These are phyloP conservation scores for Merodon equestris DNA, from an alignment of 2,888 invertebrate genomes.

Conservation along the genomic window DNA sequence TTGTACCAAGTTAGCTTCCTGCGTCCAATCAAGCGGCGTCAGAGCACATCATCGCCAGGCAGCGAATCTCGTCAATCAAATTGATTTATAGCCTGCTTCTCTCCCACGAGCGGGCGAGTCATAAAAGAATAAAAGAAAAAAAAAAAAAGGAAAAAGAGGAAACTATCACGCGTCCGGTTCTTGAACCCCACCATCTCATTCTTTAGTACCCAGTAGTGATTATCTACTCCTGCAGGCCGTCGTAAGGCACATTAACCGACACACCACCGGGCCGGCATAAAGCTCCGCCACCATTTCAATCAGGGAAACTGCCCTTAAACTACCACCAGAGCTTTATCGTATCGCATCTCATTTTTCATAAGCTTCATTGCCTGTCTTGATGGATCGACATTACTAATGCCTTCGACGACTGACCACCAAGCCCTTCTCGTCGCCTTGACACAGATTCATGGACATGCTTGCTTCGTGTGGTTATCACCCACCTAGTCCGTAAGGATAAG, in stretches of 20 bases:
- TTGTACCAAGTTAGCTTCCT: too few species aligned
- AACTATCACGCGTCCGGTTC: not conserved
- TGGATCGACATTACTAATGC: constrained; percentile 58
- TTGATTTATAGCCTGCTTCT: constrained; percentile 37
- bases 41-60: constrained; percentile 18
- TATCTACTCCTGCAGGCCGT: constrained; percentile 9
- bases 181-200: not conserved
- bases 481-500: not conserved
- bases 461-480: too few species aligned
- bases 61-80: constrained; percentile 42
- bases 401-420: constrained; percentile 28
- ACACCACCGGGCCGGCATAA: constrained; percentile 22
- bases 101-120: not conserved
- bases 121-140: not conserved
- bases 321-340: constrained; percentile 6
- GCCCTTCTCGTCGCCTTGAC: too few species aligned
- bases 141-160: constrained; percentile 1
- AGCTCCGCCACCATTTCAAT: constrained; percentile 46
- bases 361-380: constrained; percentile 39
- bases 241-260: not conserved
- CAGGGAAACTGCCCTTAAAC: constrained; percentile 50
- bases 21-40: not conserved
- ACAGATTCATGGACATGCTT: too few species aligned
- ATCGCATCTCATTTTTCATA: constrained; percentile 58
- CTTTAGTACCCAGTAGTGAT: constrained; percentile 31